A percentile compares a stretch with the other conserved stretches of the same genome.
These are phyloP conservation scores for Podarcis muralis DNA, from an alignment of 2,113 vertebrate genomes.

Conservation along the genomic window DNA sequence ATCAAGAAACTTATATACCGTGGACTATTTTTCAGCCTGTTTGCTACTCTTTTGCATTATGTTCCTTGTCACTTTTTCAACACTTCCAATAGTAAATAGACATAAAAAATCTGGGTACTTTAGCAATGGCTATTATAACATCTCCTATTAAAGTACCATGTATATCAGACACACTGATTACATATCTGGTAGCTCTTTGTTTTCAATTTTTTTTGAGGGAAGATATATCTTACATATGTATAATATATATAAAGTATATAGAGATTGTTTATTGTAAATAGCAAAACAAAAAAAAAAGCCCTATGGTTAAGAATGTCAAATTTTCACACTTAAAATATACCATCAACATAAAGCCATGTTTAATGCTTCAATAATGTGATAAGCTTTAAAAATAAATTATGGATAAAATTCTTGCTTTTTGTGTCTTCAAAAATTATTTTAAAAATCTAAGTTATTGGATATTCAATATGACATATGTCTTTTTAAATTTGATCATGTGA, in stretches of 20 bases:
- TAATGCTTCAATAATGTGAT: constrained; percentile 83
- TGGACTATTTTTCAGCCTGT: constrained; percentile 78
- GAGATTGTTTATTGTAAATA: constrained; percentile 86
- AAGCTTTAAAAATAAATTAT: constrained; percentile 83
- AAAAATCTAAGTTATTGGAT: background rate
- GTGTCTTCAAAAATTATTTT: constrained; percentile 58
- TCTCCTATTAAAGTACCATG: constrained; percentile 63
- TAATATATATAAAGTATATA: constrained; percentile 72
- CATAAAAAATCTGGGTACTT: constrained; percentile 57
- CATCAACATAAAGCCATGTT: constrained; percentile 81
- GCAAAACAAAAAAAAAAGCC: constrained; percentile 58
- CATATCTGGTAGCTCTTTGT: constrained; percentile 73
- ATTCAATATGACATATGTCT: background rate
- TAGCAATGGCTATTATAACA: constrained; percentile 64
- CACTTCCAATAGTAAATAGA: constrained; percentile 67
- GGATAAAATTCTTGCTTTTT: constrained; percentile 71
- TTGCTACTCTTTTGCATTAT: constrained; percentile 82
- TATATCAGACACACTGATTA: constrained; percentile 77
- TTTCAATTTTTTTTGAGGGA: constrained; percentile 74
- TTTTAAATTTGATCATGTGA: background rate
- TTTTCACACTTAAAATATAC: constrained; percentile 77
- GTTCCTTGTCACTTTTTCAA: constrained; percentile 74
- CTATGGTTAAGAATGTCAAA: constrained; percentile 73
- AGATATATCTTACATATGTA: constrained; percentile 69
- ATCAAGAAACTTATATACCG: constrained; percentile 64